These are phyloP conservation scores for Liodrosophila aerea DNA, from an alignment of 2,888 invertebrate genomes.

Conservation along the genomic window DNA sequence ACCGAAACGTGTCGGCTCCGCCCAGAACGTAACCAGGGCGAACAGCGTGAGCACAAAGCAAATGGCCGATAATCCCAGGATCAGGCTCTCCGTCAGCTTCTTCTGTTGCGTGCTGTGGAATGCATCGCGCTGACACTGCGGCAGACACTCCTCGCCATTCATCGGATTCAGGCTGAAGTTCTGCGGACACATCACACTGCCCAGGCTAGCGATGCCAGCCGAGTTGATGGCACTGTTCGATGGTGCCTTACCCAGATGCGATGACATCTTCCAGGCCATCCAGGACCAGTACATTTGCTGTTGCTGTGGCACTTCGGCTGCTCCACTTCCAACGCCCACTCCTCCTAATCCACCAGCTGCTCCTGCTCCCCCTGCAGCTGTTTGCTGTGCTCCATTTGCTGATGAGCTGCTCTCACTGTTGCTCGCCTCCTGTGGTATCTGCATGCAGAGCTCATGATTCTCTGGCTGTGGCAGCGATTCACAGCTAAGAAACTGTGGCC, in stretches of 20 bases:
- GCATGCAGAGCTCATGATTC: slow-evolving; percentile 89
- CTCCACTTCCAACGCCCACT: background rate
- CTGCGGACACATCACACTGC: slow-evolving; percentile 84
- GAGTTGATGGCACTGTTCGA: slow-evolving; percentile 12
- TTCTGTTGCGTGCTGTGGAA: slow-evolving; percentile 87
- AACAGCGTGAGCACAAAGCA: slow-evolving; percentile 92
- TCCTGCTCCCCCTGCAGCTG: slow-evolving; percentile 40
- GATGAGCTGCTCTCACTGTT: slow-evolving; percentile 18
- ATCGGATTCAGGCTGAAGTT: slow-evolving; percentile 84
- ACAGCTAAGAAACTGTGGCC: slow-evolving; percentile 91
- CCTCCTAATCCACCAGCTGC: slow-evolving; percentile 31
- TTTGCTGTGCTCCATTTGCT: slow-evolving; percentile 21
- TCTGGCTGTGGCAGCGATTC: slow-evolving; percentile 89
- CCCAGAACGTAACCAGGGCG: slow-evolving; percentile 92
- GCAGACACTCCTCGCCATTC: slow-evolving; percentile 84
- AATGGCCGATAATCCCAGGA: slow-evolving; percentile 89
- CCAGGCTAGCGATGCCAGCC: slow-evolving; percentile 10
- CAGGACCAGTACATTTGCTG: slow-evolving; percentile 80
- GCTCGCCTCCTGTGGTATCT: slow-evolving; percentile 83
- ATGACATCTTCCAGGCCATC: slow-evolving; percentile 76
- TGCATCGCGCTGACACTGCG: slow-evolving; percentile 87
- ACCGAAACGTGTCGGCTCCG: slow-evolving; percentile 93
- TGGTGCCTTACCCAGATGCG: slow-evolving; percentile 57
- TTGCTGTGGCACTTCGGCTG: slow-evolving; percentile 28
- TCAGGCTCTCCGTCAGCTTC: slow-evolving; percentile 88